Base-by-base conservation (phyloP, 2,113 vertebrate species). In the Muntiacus reevesi region DNA sequence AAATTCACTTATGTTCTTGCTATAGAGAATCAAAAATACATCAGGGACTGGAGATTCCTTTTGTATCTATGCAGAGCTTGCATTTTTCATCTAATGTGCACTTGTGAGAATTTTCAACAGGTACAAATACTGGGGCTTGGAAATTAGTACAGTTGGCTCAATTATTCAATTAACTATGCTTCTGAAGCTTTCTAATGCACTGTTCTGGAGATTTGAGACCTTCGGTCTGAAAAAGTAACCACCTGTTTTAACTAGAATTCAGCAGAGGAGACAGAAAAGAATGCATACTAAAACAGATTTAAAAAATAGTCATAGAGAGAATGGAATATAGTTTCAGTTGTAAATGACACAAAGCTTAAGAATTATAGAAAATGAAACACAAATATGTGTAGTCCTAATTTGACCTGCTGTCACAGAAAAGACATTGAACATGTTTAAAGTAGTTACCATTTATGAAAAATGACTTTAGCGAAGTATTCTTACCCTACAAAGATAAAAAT, bases 121-220 rank as follows among this genome's bases (percentile, higher is more conserved):
- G 59, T 95, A 21, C 36, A 74, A 96, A 96, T 50, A 16, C 2
- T 36, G 0, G 2, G 52, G 33, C 55, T 97, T n/a, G 89, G 94
- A 17, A 97, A 83, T 74, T 97, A 79, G 54, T 27, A 95, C 17
- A 92, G 67, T 83, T 97, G 79, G 25, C 95, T 14, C 0, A 30
- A 97, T 96, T 97, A 96, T 97, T 98, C 23, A 50, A 96, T 97
- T 97, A 97, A 88, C 43, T 64, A 8, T 71, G 95, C 94, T 93
- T 96, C 3, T 15, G 52, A 97, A 97, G 45, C 6, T 93, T 97
- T 60, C 19, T 27, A 40, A 50, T 1, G 13, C 62, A 50, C 71
- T 85, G 25, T 86, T 89, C 74, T 94, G 59, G 36, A 93, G 30
- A 87, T 17, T 17, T 33, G 92, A 92, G 71, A 88, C 14, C 7